These are phyloP conservation scores for Leptinotarsa haldemani DNA, from an alignment of 2,888 invertebrate genomes.

Conservation along the genomic window DNA sequence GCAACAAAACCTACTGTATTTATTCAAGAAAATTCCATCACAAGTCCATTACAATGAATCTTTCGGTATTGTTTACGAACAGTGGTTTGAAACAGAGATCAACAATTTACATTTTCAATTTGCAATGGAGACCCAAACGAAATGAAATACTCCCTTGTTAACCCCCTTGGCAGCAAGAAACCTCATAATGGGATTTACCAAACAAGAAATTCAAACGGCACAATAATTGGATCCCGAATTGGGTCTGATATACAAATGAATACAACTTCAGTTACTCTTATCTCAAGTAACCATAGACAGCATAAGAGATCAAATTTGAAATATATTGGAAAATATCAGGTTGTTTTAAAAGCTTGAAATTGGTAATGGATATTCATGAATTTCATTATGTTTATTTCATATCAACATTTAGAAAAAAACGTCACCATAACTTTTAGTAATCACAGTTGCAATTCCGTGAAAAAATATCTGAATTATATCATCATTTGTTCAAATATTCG, in stretches of 20 bases:
- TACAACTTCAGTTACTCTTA: conserved; percentile 4
- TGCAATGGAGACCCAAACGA: conserved; percentile 8
- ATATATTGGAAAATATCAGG: neutral
- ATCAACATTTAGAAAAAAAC: no score
- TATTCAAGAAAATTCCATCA: neutral
- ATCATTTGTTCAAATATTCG: no score
- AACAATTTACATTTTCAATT: conserved; percentile 14
- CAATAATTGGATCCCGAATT: conserved; percentile 18
- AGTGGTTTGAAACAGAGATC: neutral
- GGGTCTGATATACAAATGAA: conserved; percentile 12
- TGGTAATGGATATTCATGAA: no score
- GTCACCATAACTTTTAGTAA: no score
- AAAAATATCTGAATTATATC: no score
- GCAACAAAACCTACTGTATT: no score
- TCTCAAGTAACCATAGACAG: neutral
- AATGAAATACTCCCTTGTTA: conserved; percentile 16
- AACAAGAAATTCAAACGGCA: conserved; percentile 19
- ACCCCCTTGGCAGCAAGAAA: conserved; percentile 13
- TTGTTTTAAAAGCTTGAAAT: no score
- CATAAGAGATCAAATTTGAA: neutral
- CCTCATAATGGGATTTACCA: conserved; percentile 16
- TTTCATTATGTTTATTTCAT: no score
- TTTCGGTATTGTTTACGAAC: neutral
- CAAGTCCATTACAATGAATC: neutral
- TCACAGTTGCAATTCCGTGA: no score